phyloP scores from a whole-genome alignment of 2,113 vertebrate genomes.

The Dermatemys mawii region DNA sequence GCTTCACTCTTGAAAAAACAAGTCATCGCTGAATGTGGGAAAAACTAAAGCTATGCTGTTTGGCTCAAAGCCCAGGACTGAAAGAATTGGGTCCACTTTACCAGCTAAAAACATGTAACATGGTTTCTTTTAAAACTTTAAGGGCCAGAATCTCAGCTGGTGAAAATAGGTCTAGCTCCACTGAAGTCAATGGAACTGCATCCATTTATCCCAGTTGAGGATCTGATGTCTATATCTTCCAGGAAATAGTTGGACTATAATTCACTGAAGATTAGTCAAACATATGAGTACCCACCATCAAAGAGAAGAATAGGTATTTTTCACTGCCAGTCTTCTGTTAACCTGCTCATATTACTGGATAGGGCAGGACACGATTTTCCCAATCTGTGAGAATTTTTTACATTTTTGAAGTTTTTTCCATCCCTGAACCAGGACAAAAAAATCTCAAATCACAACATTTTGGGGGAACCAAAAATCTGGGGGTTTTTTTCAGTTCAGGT shows the following conservation, averaged over 20 bases:
- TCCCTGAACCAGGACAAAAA: neutral
- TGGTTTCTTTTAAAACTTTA: conserved; percentile 51
- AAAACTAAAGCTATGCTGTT: conserved; percentile 58
- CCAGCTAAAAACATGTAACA: conserved; percentile 50
- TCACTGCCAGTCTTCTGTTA: neutral
- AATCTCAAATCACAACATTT: neutral
- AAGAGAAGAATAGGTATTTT: neutral
- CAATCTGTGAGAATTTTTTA: neutral
- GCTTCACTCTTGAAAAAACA: conserved; percentile 64
- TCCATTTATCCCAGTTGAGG: neutral
- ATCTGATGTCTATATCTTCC: neutral
- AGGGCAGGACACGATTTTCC: neutral
- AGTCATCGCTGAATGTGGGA: conserved; percentile 70
- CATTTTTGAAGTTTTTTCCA: neutral
- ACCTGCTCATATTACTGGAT: neutral
- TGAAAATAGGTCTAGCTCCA: neutral
- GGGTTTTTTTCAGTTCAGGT: neutral
- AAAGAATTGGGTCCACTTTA: conserved; percentile 60
- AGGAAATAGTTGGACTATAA: conserved; percentile 17
- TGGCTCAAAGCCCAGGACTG: conserved; percentile 67
- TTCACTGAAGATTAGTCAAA: neutral
- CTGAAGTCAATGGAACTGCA: neutral
- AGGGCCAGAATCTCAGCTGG: neutral
- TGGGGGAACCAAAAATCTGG: neutral
- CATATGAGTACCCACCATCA: neutral